Conservation (phyloP, 1,140 invertebrate genomes). For the Sitobion miscanthi region DNA sequence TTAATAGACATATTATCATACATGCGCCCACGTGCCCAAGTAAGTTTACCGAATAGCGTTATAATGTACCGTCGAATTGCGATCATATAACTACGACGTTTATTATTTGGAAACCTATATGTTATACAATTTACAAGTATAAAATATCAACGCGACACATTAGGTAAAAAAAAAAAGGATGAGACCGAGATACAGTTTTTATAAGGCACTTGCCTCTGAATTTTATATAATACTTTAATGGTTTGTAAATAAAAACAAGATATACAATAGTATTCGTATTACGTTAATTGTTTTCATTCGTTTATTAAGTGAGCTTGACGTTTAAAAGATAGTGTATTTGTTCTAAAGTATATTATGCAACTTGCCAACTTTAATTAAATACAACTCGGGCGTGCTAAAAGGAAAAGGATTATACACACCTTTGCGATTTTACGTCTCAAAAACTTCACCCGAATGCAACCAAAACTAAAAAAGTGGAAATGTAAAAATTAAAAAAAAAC, state of each 20-base stretch:
- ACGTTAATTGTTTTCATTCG: neutral
- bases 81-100: no score
- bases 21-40: no score
- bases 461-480: neutral
- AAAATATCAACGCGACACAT: neutral
- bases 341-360: neutral
- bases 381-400: neutral
- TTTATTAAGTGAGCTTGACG: neutral
- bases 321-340: conserved; percentile 9
- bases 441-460: neutral
- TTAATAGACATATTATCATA: neutral
- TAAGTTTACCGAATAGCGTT: neutral
- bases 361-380: neutral
- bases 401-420: neutral
- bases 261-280: no score
- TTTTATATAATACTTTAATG: neutral
- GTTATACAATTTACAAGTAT: neutral
- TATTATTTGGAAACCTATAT: neutral
- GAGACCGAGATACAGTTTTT: neutral
- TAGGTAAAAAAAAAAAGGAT: neutral
- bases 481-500: neutral
- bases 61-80: neutral
- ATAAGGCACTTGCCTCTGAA: neutral
- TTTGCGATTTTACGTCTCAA: neutral
- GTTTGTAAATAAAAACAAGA: conserved; percentile 15